These are phyloP conservation scores for Solen grandis DNA, from an alignment of 1,140 invertebrate species.

Conservation along the genomic window DNA sequence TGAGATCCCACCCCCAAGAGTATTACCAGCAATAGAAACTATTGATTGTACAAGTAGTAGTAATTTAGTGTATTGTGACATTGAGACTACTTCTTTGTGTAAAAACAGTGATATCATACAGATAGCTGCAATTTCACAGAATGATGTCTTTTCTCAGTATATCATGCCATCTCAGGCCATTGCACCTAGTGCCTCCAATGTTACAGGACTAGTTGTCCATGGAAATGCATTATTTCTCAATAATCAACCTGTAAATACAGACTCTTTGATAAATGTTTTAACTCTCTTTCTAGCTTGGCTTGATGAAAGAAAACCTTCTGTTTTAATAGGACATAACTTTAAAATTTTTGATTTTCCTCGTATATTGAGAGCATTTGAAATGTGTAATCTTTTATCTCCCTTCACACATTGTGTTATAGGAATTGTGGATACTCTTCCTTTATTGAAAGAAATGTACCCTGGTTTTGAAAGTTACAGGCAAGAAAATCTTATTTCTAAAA, in stretches of 20 bases:
- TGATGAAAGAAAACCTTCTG: not conserved
- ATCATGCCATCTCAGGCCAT: not conserved
- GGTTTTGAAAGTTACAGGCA: not conserved
- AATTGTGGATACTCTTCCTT: not conserved
- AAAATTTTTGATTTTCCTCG: slow-evolving; percentile 9
- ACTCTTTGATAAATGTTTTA: not conserved
- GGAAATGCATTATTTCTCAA: not conserved
- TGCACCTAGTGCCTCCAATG: not conserved
- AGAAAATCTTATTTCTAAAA: not conserved
- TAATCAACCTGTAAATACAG: slow-evolving; percentile 2
- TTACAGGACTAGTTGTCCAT: not conserved
- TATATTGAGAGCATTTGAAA: not conserved
- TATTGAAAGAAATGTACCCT: slow-evolving; percentile 2
- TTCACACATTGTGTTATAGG: not conserved
- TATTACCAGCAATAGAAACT: too few species aligned
- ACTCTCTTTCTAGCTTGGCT: slow-evolving; percentile 1
- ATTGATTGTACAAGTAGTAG: too few species aligned
- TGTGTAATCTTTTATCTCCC: not conserved
- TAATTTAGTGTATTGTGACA: too few species aligned
- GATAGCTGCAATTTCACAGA: not conserved
- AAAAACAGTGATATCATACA: slow-evolving; percentile 19
- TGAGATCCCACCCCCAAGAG: too few species aligned
- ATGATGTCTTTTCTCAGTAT: not conserved
- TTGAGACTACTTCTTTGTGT: too few species aligned
- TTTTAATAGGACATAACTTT: slow-evolving; percentile 15